Conservation (phyloP, 2,888 invertebrate genomes). For the Caenorhabditis sinica region DNA sequence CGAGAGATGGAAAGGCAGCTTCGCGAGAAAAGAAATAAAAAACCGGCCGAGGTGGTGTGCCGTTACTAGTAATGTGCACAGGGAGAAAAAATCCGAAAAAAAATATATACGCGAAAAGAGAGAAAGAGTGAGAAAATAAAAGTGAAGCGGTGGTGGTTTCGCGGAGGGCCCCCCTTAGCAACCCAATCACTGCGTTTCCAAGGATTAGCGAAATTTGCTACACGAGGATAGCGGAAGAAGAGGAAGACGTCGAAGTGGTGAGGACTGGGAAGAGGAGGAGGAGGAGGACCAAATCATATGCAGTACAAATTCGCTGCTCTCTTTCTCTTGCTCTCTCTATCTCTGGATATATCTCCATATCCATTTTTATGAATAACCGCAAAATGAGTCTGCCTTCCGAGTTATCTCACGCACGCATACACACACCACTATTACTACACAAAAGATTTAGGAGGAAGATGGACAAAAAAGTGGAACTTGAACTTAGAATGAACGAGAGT, state of each 20-base stretch:
- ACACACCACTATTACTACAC: not conserved
- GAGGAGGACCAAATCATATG: slow-evolving; percentile 32
- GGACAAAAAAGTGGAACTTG: slow-evolving; percentile 1
- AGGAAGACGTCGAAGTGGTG: not conserved
- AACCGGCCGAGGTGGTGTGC: slow-evolving; percentile 4
- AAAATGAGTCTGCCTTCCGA: slow-evolving; percentile 31
- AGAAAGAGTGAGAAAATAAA: slow-evolving; percentile 17
- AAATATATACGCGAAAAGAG: slow-evolving; percentile 8
- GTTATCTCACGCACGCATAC: slow-evolving; percentile 31
- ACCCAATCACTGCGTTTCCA: slow-evolving; percentile 44
- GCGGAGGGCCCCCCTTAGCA: slow-evolving; percentile 29
- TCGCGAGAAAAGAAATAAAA: not conserved
- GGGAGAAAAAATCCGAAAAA: not conserved
- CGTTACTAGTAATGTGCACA: slow-evolving; percentile 4
- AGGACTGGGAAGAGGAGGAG: not conserved
- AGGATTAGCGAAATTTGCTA: slow-evolving; percentile 37
- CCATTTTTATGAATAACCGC: slow-evolving; percentile 42
- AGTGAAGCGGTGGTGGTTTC: not conserved
- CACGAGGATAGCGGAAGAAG: not conserved
- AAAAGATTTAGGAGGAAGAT: not conserved
- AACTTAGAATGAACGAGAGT: not conserved
- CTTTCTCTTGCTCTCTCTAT: not conserved
- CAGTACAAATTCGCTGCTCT: slow-evolving; percentile 28
- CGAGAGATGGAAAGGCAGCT: not conserved
- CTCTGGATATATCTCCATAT: not conserved